Percentiles rank a stretch among this genome's conserved stretches.
These are phyloP conservation scores for Catocala nupta DNA, from an alignment of 2,888 invertebrate species.

Conservation along the genomic window DNA sequence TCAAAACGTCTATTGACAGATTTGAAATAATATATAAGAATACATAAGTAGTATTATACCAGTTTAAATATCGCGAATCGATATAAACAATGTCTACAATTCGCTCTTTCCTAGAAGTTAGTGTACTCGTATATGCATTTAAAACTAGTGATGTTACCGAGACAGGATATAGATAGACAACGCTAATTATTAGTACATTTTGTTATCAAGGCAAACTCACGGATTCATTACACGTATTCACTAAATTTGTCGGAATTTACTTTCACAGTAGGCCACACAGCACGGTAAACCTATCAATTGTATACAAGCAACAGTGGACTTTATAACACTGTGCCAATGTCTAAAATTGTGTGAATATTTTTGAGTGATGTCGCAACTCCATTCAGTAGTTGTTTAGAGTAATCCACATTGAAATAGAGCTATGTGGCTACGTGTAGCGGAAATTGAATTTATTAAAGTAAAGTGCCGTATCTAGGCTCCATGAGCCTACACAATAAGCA, in stretches of 20 bases:
- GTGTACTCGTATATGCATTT: too few relatives aligned
- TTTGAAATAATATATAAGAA: too few relatives aligned
- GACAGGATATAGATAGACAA: too few relatives aligned
- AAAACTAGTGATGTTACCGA: too few relatives aligned
- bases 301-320: conserved; percentile 17
- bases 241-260: conserved; percentile 51
- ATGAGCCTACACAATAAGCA: conserved; percentile 31
- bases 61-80: too few relatives aligned
- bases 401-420: conserved; percentile 59
- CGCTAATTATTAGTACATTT: conserved; percentile 21
- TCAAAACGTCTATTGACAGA: too few relatives aligned
- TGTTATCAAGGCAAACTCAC: conserved; percentile 46
- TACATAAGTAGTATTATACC: too few relatives aligned
- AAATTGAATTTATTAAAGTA: conserved; percentile 65
- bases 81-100: too few relatives aligned
- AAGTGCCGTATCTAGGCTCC: conserved; percentile 38
- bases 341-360: conserved; percentile 23
- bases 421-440: conserved; percentile 51
- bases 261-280: conserved; percentile 47
- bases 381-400: conserved; percentile 52
- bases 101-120: too few relatives aligned
- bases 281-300: conserved; percentile 23
- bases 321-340: conserved; percentile 5
- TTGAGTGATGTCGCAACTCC: conserved; percentile 37
- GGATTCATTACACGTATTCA: conserved; percentile 50